Percentiles rank a stretch among this genome's conserved stretches.
phyloP scores from a whole-genome alignment of 2,888 invertebrate species.

The Ctena decussata region DNA sequence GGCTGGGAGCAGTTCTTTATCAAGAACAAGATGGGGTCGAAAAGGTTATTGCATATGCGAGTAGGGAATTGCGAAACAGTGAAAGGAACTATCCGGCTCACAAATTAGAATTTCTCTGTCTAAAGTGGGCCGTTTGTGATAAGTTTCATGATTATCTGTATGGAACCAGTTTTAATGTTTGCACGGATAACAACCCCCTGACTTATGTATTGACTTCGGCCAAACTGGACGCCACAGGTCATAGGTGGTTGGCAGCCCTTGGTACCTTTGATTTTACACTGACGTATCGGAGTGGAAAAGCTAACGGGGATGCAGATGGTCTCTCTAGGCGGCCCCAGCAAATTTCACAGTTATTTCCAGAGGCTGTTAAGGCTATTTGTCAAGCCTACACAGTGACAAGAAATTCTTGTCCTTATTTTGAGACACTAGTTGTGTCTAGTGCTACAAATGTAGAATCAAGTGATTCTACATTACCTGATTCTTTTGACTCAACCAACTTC shows the following conservation, averaged over 20 bases:
- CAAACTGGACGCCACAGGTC: slow-evolving; percentile 28
- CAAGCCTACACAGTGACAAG: neutral
- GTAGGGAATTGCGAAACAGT: neutral
- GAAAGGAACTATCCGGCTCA: slow-evolving; percentile 26
- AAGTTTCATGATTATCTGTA: slow-evolving; percentile 52
- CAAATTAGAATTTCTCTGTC: slow-evolving; percentile 41
- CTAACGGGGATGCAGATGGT: slow-evolving; percentile 19
- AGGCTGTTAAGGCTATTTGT: slow-evolving; percentile 41
- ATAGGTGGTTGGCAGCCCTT: slow-evolving; percentile 37
- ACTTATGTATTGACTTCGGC: slow-evolving; percentile 13
- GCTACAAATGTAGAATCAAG: neutral
- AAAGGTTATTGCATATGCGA: neutral
- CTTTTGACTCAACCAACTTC: neutral
- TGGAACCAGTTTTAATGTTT: slow-evolving; percentile 14
- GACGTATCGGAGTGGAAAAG: slow-evolving; percentile 21
- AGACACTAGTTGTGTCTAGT: neutral
- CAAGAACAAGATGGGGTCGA: neutral
- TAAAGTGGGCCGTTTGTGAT: slow-evolving; percentile 46
- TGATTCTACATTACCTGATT: neutral
- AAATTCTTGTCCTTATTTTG: neutral
- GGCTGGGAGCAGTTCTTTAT: neutral
- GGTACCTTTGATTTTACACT: slow-evolving; percentile 22
- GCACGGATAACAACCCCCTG: slow-evolving; percentile 17
- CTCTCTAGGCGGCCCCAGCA: neutral
- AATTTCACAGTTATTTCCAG: neutral